Percentiles rank a stretch among this genome's conserved stretches.
These are phyloP conservation scores for Plebejus anna DNA, from an alignment of 2,888 invertebrate genomes.

Conservation along the genomic window DNA sequence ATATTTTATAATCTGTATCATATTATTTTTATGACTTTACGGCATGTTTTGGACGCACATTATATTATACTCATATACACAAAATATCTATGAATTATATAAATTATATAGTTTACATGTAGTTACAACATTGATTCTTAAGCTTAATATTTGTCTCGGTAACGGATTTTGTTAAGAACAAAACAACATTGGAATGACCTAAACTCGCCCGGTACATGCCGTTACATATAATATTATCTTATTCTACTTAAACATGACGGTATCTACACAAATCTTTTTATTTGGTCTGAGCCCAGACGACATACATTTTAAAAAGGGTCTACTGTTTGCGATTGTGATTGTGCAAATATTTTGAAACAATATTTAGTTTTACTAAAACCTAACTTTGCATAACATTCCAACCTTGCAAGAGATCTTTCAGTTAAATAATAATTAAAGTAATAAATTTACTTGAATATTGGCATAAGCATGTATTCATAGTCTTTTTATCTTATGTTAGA, in stretches of 20 bases:
- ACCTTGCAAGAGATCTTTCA: background rate
- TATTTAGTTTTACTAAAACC: background rate
- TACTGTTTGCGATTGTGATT: background rate
- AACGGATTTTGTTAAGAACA: background rate
- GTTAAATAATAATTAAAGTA: background rate
- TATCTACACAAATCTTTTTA: background rate
- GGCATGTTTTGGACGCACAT: background rate
- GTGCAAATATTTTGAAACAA: background rate
- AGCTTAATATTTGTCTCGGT: conserved; percentile 5
- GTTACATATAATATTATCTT: background rate
- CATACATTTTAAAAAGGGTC: background rate
- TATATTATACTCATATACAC: background rate
- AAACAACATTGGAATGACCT: conserved; percentile 14
- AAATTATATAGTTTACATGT: background rate
- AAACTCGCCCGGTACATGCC: background rate
- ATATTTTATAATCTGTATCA: background rate
- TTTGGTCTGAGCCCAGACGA: too few relatives aligned
- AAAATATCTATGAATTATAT: background rate
- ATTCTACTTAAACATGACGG: background rate
- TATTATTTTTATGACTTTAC: too few relatives aligned
- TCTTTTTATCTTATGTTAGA: background rate
- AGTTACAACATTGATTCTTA: background rate
- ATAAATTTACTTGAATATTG: background rate
- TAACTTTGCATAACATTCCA: background rate
- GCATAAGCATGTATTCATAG: background rate